Evolutionary conservation across 2,888 invertebrate species (phyloP).

Genomic region (Troides aeacus): DNA sequence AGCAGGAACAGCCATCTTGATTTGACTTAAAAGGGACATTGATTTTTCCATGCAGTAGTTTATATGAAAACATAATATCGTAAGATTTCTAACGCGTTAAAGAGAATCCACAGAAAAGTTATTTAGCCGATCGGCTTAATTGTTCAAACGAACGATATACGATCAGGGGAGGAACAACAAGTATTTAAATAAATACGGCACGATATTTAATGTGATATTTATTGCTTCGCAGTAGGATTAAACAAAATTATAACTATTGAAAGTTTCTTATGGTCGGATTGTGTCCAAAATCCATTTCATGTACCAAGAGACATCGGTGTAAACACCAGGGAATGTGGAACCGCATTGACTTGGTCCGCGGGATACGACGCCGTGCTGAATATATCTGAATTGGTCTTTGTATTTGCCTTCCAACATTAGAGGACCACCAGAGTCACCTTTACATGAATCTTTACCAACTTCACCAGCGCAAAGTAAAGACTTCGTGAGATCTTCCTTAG

Average conservation of each 20-base stretch:
- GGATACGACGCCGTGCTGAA: constrained; percentile 48
- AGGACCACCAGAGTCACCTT: constrained; percentile 85
- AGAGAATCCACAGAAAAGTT: too few relatives aligned
- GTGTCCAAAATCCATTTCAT: constrained; percentile 60
- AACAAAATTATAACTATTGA: neutral
- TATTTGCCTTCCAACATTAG: constrained; percentile 54
- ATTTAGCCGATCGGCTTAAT: too few relatives aligned
- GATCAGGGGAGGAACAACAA: neutral
- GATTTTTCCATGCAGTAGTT: too few relatives aligned
- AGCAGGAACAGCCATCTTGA: too few relatives aligned
- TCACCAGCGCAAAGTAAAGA: constrained; percentile 57
- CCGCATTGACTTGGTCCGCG: constrained; percentile 44
- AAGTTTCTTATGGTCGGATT: constrained; percentile 32
- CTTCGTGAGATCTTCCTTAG: constrained; percentile 13
- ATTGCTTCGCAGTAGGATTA: neutral
- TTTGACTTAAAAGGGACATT: too few relatives aligned
- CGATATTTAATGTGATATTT: neutral
- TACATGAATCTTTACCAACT: constrained; percentile 79
- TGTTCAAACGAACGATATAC: too few relatives aligned
- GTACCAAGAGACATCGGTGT: constrained; percentile 60
- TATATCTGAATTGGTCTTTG: constrained; percentile 31
- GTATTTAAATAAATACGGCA: neutral
- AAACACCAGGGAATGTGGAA: constrained; percentile 59
- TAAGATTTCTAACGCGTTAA: too few relatives aligned
- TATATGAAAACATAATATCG: too few relatives aligned